Base-by-base conservation (phyloP, 92 coral and sea anemone genomes). In the Blastomussa wellsi region DNA sequence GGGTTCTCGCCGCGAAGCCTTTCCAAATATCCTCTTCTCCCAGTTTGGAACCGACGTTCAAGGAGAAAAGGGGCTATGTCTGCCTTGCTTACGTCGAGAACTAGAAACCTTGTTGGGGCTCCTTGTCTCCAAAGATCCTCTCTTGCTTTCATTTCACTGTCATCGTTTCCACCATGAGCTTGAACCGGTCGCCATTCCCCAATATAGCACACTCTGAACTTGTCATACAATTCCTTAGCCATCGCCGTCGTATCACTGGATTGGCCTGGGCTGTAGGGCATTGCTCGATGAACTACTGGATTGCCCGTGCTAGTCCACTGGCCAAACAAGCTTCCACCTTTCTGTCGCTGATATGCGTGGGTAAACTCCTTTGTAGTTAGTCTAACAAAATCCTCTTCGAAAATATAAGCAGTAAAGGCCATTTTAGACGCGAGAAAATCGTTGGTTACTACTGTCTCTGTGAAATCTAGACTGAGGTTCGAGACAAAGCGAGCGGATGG, bases 241-340 rank as follows among this genome's bases (percentile, higher is more conserved):
- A n/a, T 15, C 13, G 20, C 83, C 24, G 15, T 15, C 13, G 4
- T 7, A 3, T 37, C 57, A 2, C 16, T 5, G 4, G 6, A 0
- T 3, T 15, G 14, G 41, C 5, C 10, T 0, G 0, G 14, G 4
- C 44, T 1, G 12, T 3, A 35, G 33, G 75, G 24, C 26, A 70
- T 2, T 70, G 31, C 75, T 32, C 32, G 42, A 20, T 84, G 88
- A 15, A 85, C 68, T 6, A 85, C 88, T 26, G 88, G 88, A 2
- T 85, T 85, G 32, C 82, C 82, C 66, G 88, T 85, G 55, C 88
- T 85, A 4, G 88, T 85, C 88, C 82, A 85, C 77, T 72, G 88
- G 0, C 88, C 88, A 19, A 29, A 85, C 66, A 64, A 52, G 17
- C 82, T 78, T 35, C 75, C 88, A 36, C 60, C n/a, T 49, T 10